These are phyloP conservation scores for Hephaestus fuliginosus DNA, from an alignment of 2,797 vertebrate genomes.

Conservation along the genomic window DNA sequence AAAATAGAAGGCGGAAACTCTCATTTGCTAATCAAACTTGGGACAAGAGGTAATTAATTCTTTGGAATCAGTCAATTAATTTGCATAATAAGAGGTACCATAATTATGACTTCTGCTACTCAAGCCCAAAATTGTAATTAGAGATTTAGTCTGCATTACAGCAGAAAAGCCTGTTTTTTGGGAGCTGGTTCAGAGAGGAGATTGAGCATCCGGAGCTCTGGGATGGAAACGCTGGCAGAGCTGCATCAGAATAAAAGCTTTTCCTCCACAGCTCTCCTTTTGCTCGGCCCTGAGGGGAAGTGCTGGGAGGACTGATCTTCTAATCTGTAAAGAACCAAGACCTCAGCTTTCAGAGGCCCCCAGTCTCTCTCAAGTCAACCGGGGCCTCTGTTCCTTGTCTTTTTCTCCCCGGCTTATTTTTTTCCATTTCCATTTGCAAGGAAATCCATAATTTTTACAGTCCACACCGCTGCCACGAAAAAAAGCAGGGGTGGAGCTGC, in stretches of 20 bases:
- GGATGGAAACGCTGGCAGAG: conserved; percentile 79
- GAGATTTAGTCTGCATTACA: conserved; percentile 86
- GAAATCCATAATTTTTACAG: conserved; percentile 72
- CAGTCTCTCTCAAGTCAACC: conserved; percentile 62
- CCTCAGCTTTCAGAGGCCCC: conserved; percentile 70
- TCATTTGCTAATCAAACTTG: conserved; percentile 88
- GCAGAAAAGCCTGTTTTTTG: conserved; percentile 81
- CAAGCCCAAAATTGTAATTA: conserved; percentile 87
- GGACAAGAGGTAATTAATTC: conserved; percentile 87
- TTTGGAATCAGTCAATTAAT: conserved; percentile 87
- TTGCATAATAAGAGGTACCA: conserved; percentile 88
- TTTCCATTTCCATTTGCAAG: conserved; percentile 71
- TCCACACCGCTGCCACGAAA: conserved; percentile 35
- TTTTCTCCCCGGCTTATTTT: conserved; percentile 46
- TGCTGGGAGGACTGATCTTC: conserved; percentile 79
- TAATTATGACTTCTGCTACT: conserved; percentile 89
- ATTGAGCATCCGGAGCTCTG: conserved; percentile 75
- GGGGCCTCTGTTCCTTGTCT: conserved; percentile 48
- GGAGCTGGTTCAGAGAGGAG: conserved; percentile 75
- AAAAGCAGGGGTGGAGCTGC: conserved; percentile 40
- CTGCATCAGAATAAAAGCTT: conserved; percentile 73
- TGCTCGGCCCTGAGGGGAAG: conserved; percentile 73
- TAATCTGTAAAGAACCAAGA: conserved; percentile 85
- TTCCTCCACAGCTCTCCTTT: conserved; percentile 64
- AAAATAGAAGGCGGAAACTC: conserved; percentile 81